Percentiles rank a stretch among this genome's conserved stretches.
phyloP scores from a whole-genome alignment of 2,113 vertebrate species.

The Cariama cristata region DNA sequence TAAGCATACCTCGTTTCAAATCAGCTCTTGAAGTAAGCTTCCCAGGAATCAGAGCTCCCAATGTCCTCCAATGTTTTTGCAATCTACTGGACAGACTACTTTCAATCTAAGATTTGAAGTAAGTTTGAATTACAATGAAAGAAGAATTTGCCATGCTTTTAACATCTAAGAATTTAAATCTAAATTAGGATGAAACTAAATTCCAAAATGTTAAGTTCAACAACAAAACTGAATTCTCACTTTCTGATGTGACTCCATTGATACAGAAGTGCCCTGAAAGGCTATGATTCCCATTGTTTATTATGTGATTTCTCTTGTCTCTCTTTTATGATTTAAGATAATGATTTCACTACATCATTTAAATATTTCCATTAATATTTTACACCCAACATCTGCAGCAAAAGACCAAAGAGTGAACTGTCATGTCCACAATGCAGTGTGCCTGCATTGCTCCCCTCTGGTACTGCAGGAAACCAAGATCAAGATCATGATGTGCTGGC shows the following conservation, averaged over 20 bases:
- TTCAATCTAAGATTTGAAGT: background rate
- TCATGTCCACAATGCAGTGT: background rate
- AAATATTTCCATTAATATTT: slow-evolving; percentile 48
- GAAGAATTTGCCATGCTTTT: background rate
- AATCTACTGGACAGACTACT: background rate
- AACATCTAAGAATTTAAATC: background rate
- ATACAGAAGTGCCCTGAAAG: background rate
- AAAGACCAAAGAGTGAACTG: background rate
- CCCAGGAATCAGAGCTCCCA: background rate
- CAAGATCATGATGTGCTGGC: background rate
- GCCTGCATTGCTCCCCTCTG: background rate
- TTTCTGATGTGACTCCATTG: background rate
- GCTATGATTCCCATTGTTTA: background rate
- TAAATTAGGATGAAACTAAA: background rate
- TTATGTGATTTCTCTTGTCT: background rate
- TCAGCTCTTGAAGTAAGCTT: background rate
- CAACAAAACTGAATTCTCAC: background rate
- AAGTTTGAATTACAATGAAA: background rate
- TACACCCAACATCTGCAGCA: slow-evolving; percentile 1
- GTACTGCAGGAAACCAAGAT: background rate
- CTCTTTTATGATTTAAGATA: slow-evolving; percentile 3
- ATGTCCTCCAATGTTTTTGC: background rate
- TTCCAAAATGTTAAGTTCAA: background rate
- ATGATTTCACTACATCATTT: background rate
- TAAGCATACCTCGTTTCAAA: background rate